Percentiles rank a stretch among this genome's conserved stretches.
These are phyloP conservation scores for Clinocottus analis DNA, from an alignment of 2,113 vertebrate species.

Conservation along the genomic window DNA sequence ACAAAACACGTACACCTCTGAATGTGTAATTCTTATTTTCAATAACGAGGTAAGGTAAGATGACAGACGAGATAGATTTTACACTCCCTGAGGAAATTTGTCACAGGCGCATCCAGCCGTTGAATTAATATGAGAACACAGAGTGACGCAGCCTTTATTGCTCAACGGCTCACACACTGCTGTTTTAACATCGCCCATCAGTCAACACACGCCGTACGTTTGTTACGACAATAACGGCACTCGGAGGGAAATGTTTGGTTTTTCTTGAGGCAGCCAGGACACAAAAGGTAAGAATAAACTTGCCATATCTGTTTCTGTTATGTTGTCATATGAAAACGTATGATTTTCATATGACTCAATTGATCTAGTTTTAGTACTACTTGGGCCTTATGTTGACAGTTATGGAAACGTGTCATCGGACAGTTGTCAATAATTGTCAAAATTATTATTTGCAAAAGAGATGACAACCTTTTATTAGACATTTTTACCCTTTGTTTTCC, in stretches of 20 bases:
- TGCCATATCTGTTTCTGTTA: neutral
- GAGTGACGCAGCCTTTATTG: slow-evolving; percentile 46
- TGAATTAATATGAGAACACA: slow-evolving; percentile 62
- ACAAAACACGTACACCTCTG: slow-evolving; percentile 43
- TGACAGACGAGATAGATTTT: slow-evolving; percentile 57
- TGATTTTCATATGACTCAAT: neutral
- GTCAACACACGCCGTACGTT: slow-evolving; percentile 30
- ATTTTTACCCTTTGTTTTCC: neutral
- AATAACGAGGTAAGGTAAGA: slow-evolving; percentile 46
- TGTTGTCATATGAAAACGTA: neutral
- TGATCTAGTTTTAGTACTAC: neutral
- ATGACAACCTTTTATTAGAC: neutral
- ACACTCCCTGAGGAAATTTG: slow-evolving; percentile 66
- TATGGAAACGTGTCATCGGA: neutral
- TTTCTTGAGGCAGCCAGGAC: neutral
- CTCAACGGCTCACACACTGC: slow-evolving; percentile 26
- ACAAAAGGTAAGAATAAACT: too few species aligned
- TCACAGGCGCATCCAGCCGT: slow-evolving; percentile 29
- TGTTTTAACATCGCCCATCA: slow-evolving; percentile 39
- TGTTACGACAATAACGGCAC: slow-evolving; percentile 18
- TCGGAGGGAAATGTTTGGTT: slow-evolving; percentile 30
- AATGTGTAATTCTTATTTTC: slow-evolving; percentile 51
- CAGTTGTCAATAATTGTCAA: too few species aligned
- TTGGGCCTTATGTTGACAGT: neutral
- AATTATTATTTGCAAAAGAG: neutral